Evolutionary conservation across 2,113 vertebrate species (phyloP).

Genomic region (Thermophis baileyi): DNA sequence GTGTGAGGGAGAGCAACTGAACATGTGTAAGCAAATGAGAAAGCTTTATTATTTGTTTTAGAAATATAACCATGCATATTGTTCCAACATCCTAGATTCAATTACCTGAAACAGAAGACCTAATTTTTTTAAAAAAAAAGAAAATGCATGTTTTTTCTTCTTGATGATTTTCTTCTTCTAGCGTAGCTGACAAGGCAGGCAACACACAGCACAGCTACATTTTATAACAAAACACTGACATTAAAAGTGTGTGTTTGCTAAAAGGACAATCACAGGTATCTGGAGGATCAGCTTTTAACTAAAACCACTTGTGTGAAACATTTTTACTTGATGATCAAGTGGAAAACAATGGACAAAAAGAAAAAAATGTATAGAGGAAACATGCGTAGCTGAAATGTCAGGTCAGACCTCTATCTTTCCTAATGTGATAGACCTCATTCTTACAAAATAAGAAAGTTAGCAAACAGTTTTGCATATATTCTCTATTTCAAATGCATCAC

Average conservation of each 20-base stretch:
- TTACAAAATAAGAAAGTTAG: not conserved
- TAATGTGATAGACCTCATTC: constrained; percentile 1
- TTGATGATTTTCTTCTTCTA: constrained; percentile 18
- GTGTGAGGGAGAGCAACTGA: not conserved
- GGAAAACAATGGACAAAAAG: constrained; percentile 43
- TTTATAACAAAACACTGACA: constrained; percentile 18
- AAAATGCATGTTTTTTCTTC: constrained; percentile 1
- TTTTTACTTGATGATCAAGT: not conserved
- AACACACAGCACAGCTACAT: constrained; percentile 1
- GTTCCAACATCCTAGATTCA: constrained; percentile 19
- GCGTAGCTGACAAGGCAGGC: constrained; percentile 10
- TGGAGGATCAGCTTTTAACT: constrained; percentile 1
- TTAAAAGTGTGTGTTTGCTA: constrained; percentile 34
- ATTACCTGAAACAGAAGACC: not conserved
- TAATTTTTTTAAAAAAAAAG: not conserved
- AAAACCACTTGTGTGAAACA: not conserved
- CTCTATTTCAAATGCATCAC: constrained; percentile 9
- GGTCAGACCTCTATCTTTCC: not conserved
- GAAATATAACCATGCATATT: not conserved
- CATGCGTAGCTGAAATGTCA: constrained; percentile 25
- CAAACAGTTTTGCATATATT: not conserved
- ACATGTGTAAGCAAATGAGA: not conserved
- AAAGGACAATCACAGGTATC: constrained; percentile 49
- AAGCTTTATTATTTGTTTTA: not conserved
- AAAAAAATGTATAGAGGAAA: constrained; percentile 36